A percentile compares a stretch with the other conserved stretches of the same genome.
These are phyloP conservation scores for Branchellion lobata DNA, from an alignment of 2,888 invertebrate species.

Conservation along the genomic window DNA sequence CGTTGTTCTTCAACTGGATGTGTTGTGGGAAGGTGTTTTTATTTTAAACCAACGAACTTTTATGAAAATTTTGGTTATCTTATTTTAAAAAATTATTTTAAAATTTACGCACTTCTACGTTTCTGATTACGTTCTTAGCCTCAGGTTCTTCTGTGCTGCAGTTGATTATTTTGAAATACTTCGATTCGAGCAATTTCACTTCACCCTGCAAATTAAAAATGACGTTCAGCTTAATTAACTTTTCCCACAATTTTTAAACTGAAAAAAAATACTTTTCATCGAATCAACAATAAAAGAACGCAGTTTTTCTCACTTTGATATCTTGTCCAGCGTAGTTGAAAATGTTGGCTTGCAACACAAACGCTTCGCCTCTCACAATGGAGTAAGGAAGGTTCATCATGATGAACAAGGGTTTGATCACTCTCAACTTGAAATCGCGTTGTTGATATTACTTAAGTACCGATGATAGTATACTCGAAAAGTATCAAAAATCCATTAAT, in stretches of 20 bases:
- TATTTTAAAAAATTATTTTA: too few relatives aligned
- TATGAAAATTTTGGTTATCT: too few relatives aligned
- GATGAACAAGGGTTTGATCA: slow-evolving; percentile 81
- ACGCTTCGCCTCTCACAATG: slow-evolving; percentile 82
- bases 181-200: slow-evolving; percentile 79
- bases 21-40: neutral
- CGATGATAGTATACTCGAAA: too few relatives aligned
- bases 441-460: neutral
- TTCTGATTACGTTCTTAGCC: neutral
- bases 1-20: slow-evolving; percentile 57
- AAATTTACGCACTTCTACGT: neutral
- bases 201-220: slow-evolving; percentile 66
- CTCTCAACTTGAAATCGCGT: slow-evolving; percentile 57
- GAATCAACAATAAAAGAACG: neutral
- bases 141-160: neutral
- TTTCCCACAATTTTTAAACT: neutral
- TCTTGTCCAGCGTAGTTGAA: slow-evolving; percentile 71
- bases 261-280: too few relatives aligned
- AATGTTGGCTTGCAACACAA: slow-evolving; percentile 81
- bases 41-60: too few relatives aligned
- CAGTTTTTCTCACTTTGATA: neutral
- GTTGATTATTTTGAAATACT: slow-evolving; percentile 61
- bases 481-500: neutral
- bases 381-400: slow-evolving; percentile 83
- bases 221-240: neutral